Percentiles rank a stretch among this genome's conserved stretches.
phyloP scores from a whole-genome alignment of 1,140 invertebrate species.

The Anastatus disparis region DNA sequence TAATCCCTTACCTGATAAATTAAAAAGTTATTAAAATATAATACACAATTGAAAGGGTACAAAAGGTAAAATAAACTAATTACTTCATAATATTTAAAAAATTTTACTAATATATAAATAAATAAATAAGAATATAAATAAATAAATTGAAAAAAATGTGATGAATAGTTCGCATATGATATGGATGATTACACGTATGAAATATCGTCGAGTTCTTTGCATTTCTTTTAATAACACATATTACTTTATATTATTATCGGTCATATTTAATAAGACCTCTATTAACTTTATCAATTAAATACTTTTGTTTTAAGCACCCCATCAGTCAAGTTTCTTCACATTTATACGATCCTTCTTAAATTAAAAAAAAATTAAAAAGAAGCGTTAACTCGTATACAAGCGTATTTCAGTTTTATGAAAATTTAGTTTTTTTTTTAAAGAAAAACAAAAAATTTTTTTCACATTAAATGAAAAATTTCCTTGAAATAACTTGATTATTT shows the following conservation, averaged over 20 bases:
- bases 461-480: not conserved
- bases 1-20: no score
- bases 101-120: conserved; percentile 29
- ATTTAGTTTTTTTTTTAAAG: no score
- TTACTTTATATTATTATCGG: no score
- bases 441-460: not conserved
- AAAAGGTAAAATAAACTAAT: not conserved
- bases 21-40: no score
- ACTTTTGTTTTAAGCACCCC: no score
- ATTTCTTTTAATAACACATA: no score
- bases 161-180: not conserved
- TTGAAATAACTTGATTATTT: not conserved
- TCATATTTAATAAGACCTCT: no score
- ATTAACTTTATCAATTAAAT: no score
- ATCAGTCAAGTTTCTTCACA: not conserved
- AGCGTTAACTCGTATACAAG: not conserved
- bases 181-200: not conserved
- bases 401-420: no score
- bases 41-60: no score
- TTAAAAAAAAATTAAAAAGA: not conserved
- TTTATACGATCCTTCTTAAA: not conserved
- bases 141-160: not conserved
- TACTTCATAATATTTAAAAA: conserved; percentile 6
- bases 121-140: conserved; percentile 32
- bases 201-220: not conserved